Evolutionary conservation across 1,140 invertebrate species (phyloP).

Genomic region (Acromyrmex echinatior): DNA sequence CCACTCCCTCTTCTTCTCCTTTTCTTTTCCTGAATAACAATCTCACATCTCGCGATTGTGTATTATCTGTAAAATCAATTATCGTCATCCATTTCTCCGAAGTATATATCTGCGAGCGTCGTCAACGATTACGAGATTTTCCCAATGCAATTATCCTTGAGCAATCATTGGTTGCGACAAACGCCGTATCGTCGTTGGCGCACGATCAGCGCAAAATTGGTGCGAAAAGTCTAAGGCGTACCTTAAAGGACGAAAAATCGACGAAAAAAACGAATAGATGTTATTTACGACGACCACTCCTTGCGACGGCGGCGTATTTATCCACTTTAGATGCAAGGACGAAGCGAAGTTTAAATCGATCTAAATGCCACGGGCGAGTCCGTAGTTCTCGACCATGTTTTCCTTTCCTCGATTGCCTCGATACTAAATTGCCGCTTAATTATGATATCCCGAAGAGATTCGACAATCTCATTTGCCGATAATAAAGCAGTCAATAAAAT

Average conservation of each 20-base stretch:
- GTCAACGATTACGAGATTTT: slow-evolving; percentile 1
- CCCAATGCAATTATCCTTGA: slow-evolving; percentile 18
- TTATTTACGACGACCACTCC: slow-evolving; percentile 16
- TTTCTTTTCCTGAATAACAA: neutral
- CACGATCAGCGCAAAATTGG: neutral
- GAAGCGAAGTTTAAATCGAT: slow-evolving; percentile 37
- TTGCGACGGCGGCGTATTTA: slow-evolving; percentile 20
- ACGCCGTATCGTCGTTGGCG: neutral
- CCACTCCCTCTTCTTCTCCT: neutral
- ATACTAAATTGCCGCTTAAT: slow-evolving; percentile 50
- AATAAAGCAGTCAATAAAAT: slow-evolving; percentile 33
- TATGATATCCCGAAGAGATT: slow-evolving; percentile 26
- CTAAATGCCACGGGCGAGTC: slow-evolving; percentile 51
- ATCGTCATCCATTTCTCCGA: neutral
- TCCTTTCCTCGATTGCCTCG: slow-evolving; percentile 33
- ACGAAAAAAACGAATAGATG: slow-evolving; percentile 4
- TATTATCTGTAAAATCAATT: slow-evolving; percentile 39
- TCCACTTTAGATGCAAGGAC: slow-evolving; percentile 51
- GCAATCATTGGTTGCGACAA: slow-evolving; percentile 18
- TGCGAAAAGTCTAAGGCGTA: neutral
- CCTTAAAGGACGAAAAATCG: neutral
- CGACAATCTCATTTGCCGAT: slow-evolving; percentile 5
- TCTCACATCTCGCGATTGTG: neutral
- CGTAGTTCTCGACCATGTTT: slow-evolving; percentile 37
- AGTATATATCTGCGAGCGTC: neutral